phyloP scores from a whole-genome alignment of 2,797 vertebrate genomes.

The Anas acuta region DNA sequence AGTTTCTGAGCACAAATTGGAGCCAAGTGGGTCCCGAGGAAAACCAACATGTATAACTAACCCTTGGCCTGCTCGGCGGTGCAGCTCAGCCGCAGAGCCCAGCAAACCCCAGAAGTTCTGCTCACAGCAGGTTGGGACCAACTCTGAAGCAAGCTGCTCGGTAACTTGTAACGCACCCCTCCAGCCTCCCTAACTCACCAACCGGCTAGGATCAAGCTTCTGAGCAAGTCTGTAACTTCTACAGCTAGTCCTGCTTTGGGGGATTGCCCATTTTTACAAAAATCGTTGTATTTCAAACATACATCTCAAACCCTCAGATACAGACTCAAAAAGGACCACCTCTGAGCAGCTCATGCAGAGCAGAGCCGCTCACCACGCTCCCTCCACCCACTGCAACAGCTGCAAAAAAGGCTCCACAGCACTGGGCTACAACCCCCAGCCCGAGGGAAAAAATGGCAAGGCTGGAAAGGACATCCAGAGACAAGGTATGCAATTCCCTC shows the following conservation, averaged over 20 bases:
- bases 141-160: accelerated
- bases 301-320: neutral
- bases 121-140: neutral
- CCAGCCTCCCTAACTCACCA: neutral
- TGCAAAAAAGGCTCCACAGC: neutral
- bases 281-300: neutral
- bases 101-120: neutral
- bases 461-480: neutral
- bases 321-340: neutral
- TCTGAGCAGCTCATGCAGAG: neutral
- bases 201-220: neutral
- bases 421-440: neutral
- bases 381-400: neutral
- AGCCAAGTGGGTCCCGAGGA: neutral
- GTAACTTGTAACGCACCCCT: conserved; percentile 33
- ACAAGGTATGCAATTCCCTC: accelerated
- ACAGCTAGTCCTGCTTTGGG: neutral
- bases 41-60: neutral
- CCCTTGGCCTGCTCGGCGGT: neutral
- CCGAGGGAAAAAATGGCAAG: neutral
- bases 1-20: neutral
- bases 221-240: neutral
- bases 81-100: neutral
- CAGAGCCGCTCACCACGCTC: neutral
- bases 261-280: neutral